These are phyloP conservation scores for Eublepharis macularius DNA, from an alignment of 2,113 vertebrate species.

Conservation along the genomic window DNA sequence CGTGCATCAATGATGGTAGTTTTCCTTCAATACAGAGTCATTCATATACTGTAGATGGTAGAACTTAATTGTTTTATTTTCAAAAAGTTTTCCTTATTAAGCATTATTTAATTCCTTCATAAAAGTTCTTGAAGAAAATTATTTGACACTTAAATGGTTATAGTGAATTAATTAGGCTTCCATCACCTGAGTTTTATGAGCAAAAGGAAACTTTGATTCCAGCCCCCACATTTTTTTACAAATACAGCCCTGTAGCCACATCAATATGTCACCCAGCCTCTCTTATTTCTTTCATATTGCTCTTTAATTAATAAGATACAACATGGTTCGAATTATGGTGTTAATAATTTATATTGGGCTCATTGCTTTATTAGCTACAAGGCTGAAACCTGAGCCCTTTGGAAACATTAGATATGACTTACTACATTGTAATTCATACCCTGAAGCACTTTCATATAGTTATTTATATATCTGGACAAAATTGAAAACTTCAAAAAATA, in stretches of 20 bases:
- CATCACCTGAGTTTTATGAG: conserved; percentile 51
- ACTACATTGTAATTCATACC: conserved; percentile 10
- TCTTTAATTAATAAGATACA: conserved; percentile 55
- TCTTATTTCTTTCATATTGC: conserved; percentile 58
- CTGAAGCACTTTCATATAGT: not conserved
- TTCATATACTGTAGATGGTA: conserved; percentile 58
- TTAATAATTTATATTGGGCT: conserved; percentile 40
- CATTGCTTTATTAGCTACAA: conserved; percentile 4
- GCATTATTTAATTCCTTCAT: conserved; percentile 45
- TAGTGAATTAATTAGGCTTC: conserved; percentile 62
- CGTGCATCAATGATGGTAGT: no score
- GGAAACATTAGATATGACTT: conserved; percentile 29
- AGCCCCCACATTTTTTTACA: conserved; percentile 34
- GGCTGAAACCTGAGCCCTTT: conserved; percentile 7
- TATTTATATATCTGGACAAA: conserved; percentile 13
- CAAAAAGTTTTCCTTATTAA: conserved; percentile 39
- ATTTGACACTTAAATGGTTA: conserved; percentile 51
- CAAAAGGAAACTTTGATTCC: conserved; percentile 47
- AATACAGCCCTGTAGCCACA: conserved; percentile 39
- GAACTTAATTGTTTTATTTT: conserved; percentile 36
- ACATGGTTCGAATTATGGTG: conserved; percentile 41
- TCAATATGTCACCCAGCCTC: conserved; percentile 36
- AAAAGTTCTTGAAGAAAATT: conserved; percentile 58
- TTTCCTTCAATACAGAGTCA: not conserved
- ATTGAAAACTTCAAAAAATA: conserved; percentile 22